Conservation (phyloP, 2,797 vertebrate genomes). For the Melopsittacus undulatus region DNA sequence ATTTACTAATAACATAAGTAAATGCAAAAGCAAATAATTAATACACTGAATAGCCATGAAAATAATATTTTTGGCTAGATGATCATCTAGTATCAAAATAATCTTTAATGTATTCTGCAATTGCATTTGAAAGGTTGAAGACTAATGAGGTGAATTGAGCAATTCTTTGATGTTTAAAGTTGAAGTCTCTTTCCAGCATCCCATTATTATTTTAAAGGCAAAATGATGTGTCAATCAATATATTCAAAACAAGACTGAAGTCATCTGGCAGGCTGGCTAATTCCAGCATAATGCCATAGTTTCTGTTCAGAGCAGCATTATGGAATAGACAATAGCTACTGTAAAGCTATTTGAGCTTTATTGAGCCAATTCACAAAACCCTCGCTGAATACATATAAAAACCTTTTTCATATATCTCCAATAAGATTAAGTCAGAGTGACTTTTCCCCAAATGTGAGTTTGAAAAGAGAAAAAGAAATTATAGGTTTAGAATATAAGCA, state of each 20-base stretch:
- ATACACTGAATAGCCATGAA: neutral
- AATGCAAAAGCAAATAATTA: neutral
- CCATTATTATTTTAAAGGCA: constrained; percentile 6
- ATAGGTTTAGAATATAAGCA: neutral
- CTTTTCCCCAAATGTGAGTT: neutral
- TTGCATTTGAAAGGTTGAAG: neutral
- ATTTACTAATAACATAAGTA: neutral
- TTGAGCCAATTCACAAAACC: neutral
- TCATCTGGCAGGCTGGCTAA: neutral
- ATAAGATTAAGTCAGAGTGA: neutral
- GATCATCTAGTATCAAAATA: neutral
- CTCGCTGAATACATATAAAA: neutral
- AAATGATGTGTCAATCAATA: neutral
- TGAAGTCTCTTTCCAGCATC: neutral
- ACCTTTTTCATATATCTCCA: neutral
- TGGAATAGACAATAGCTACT: constrained; percentile 10
- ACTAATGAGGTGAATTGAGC: neutral
- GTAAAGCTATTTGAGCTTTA: constrained; percentile 13
- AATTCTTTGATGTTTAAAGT: neutral
- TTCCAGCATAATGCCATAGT: neutral
- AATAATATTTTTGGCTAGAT: constrained; percentile 1
- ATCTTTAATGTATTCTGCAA: constrained; percentile 7
- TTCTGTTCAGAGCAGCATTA: neutral
- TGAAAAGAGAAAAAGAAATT: neutral
- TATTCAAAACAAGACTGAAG: constrained; percentile 11